These are phyloP conservation scores for Notechis scutatus DNA, from an alignment of 2,113 vertebrate species.

Conservation along the genomic window DNA sequence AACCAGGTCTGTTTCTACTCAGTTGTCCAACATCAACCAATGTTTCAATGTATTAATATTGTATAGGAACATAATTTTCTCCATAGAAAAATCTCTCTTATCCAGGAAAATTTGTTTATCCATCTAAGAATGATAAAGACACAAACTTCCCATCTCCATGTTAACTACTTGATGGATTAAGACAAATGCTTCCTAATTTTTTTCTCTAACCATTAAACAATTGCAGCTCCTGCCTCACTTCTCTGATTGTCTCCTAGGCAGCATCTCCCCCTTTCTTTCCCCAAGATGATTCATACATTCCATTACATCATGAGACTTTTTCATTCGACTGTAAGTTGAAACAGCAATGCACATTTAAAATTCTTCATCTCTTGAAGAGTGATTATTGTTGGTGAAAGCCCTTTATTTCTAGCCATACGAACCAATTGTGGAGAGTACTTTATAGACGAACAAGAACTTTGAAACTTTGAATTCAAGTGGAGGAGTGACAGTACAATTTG, in stretches of 20 bases:
- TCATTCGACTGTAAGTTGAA: conserved; percentile 27
- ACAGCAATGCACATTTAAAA: background rate
- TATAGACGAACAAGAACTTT: too few relatives aligned
- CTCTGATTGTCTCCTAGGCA: background rate
- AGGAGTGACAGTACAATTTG: too few relatives aligned
- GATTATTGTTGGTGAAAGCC: too few relatives aligned
- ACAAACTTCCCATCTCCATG: background rate
- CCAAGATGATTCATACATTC: background rate
- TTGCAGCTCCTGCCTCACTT: background rate
- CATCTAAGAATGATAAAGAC: background rate
- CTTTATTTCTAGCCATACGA: too few relatives aligned
- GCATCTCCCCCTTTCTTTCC: background rate
- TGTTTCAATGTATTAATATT: background rate
- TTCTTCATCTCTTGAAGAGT: background rate
- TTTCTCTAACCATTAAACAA: background rate
- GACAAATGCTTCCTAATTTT: background rate
- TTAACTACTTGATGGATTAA: background rate
- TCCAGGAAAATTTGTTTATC: background rate
- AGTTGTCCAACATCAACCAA: background rate
- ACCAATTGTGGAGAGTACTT: too few relatives aligned
- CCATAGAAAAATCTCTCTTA: background rate
- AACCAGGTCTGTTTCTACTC: background rate
- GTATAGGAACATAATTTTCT: background rate
- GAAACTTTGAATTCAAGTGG: too few relatives aligned
- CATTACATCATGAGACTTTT: background rate